Conservation (phyloP, 2,113 vertebrate species). For the Bettongia penicillata region DNA sequence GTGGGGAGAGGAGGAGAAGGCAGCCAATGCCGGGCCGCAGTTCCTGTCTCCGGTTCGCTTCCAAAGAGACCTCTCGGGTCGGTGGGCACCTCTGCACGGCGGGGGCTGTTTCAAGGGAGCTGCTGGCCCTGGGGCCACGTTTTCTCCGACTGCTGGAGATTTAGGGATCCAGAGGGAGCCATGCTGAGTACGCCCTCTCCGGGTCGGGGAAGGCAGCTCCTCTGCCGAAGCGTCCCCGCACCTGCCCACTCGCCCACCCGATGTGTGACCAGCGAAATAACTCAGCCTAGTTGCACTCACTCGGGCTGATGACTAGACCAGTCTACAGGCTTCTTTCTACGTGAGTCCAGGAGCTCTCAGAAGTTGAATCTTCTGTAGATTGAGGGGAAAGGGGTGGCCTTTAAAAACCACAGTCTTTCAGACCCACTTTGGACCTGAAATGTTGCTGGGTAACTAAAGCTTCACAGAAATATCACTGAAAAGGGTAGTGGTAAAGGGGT, state of each 20-base stretch:
- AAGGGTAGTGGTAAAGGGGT: background rate
- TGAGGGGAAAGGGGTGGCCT: background rate
- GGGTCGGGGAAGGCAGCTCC: background rate
- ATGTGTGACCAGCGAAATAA: background rate
- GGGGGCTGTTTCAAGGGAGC: background rate
- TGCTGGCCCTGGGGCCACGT: background rate
- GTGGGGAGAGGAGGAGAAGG: no score
- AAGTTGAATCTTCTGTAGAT: background rate
- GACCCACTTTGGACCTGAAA: background rate
- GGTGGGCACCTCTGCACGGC: background rate
- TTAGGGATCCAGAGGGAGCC: background rate
- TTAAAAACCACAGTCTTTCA: background rate
- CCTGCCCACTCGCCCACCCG: background rate
- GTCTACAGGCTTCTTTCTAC: background rate
- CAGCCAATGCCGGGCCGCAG: no score
- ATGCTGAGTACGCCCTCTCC: background rate
- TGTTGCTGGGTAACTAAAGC: background rate
- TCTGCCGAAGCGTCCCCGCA: background rate
- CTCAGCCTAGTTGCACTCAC: background rate
- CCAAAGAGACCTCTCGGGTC: background rate
- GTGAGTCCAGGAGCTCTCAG: background rate
- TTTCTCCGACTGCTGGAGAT: background rate
- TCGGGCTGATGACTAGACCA: background rate
- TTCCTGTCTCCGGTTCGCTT: background rate
- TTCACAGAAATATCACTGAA: background rate